Evolutionary conservation across 2,113 vertebrate genomes (phyloP).

Genomic region (Recurvirostra avosetta): DNA sequence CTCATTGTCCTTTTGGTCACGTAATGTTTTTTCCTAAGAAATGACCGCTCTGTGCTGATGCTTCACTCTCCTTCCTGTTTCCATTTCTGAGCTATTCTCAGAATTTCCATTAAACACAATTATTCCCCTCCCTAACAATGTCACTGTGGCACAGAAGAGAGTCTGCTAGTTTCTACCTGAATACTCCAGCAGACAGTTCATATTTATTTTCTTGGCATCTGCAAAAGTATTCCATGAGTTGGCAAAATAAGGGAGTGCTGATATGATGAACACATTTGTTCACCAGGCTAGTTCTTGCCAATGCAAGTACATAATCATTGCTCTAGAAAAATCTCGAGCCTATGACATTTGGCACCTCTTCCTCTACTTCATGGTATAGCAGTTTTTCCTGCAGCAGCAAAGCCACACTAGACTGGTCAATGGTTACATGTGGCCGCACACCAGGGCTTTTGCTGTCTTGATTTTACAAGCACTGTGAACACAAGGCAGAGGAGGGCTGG

Average conservation of each 20-base stretch:
- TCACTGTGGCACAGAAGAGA: neutral
- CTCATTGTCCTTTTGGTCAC: neutral
- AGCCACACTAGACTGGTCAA: neutral
- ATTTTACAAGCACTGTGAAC: neutral
- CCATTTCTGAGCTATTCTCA: neutral
- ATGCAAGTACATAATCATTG: neutral
- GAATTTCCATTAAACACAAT: neutral
- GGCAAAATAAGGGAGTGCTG: neutral
- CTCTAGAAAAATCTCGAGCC: conserved; percentile 36
- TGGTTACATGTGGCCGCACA: neutral
- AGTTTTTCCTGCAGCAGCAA: neutral
- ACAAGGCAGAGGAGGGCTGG: neutral
- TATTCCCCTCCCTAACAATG: neutral
- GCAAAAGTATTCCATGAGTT: neutral
- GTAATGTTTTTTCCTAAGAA: neutral
- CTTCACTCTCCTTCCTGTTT: neutral
- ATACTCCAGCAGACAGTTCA: neutral
- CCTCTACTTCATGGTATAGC: neutral
- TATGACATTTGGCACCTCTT: neutral
- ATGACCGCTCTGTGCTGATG: neutral
- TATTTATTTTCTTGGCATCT: conserved; percentile 17
- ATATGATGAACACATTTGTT: neutral
- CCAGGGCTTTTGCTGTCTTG: neutral
- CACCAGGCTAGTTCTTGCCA: conserved; percentile 17
- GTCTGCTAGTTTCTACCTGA: neutral